Conservation (phyloP, 2,113 vertebrate species). For the Alligator sinensis region DNA sequence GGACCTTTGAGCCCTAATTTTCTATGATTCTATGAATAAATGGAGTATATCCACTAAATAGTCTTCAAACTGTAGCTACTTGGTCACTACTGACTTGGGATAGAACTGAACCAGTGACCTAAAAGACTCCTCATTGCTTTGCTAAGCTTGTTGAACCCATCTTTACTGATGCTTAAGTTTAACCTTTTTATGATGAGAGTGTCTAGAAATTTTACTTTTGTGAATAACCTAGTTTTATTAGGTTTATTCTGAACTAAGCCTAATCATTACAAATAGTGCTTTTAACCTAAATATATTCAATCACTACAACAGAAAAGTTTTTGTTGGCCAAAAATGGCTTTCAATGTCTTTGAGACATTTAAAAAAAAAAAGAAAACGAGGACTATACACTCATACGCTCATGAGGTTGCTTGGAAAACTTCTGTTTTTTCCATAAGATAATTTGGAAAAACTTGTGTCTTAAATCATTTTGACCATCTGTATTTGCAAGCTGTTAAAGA, state of each 20-base stretch:
- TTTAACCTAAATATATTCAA: no score
- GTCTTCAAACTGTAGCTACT: no score
- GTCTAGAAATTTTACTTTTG: constrained; percentile 16
- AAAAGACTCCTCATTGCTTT: neutral
- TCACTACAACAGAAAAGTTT: neutral
- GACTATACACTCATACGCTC: neutral
- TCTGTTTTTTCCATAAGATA: neutral
- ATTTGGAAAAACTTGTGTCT: no score
- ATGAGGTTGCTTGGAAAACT: neutral
- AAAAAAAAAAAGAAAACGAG: neutral
- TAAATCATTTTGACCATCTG: neutral
- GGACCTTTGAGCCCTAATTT: no score
- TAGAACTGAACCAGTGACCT: neutral
- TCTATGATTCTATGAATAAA: no score
- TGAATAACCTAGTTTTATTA: neutral
- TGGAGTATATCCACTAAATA: neutral
- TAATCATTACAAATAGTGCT: no score
- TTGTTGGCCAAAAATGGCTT: constrained; percentile 20
- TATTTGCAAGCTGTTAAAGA: neutral
- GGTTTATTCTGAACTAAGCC: no score
- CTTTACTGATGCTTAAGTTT: neutral
- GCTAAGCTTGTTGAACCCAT: neutral
- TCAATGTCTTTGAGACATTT: constrained; percentile 7
- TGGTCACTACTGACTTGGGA: no score
- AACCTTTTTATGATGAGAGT: neutral